phyloP scores from a whole-genome alignment of 2,113 vertebrate genomes.

The Hemichromis elongatus region DNA sequence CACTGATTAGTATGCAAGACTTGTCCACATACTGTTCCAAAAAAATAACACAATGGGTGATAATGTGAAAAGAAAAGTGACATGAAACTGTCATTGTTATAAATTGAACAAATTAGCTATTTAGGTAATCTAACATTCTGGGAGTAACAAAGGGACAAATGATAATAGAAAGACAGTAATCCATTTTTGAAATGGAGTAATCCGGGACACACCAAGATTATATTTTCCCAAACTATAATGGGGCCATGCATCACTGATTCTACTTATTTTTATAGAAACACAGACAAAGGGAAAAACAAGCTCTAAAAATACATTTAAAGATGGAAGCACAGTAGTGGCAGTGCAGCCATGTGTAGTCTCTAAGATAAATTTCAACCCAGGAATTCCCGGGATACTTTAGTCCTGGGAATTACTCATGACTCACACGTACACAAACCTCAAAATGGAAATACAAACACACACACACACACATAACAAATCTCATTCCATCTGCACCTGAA shows the following conservation, averaged over 20 bases:
- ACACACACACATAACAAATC: slow-evolving; percentile 18
- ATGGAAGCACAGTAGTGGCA: neutral
- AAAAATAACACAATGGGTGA: slow-evolving; percentile 3
- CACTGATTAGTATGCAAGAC: slow-evolving; percentile 3
- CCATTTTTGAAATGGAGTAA: slow-evolving; percentile 11
- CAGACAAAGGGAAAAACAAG: neutral
- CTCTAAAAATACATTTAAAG: neutral
- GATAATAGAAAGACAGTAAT: slow-evolving; percentile 17
- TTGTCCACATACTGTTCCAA: neutral
- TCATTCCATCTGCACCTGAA: slow-evolving; percentile 31
- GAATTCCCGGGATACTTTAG: slow-evolving; percentile 24
- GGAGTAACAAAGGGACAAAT: neutral
- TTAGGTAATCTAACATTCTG: neutral
- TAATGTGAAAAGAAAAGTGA: slow-evolving; percentile 15
- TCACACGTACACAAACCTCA: neutral
- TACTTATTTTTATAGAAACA: neutral
- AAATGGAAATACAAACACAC: neutral
- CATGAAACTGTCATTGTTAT: slow-evolving; percentile 11
- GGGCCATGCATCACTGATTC: slow-evolving; percentile 1
- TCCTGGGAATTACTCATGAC: slow-evolving; percentile 13
- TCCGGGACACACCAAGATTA: neutral
- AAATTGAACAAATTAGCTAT: slow-evolving; percentile 19
- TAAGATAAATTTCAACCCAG: slow-evolving; percentile 29
- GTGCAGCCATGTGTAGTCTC: slow-evolving; percentile 8
- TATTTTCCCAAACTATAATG: neutral